Percentiles rank a stretch among this genome's conserved stretches.
These are phyloP conservation scores for Cygnus atratus DNA, from an alignment of 2,113 vertebrate genomes.

Conservation along the genomic window DNA sequence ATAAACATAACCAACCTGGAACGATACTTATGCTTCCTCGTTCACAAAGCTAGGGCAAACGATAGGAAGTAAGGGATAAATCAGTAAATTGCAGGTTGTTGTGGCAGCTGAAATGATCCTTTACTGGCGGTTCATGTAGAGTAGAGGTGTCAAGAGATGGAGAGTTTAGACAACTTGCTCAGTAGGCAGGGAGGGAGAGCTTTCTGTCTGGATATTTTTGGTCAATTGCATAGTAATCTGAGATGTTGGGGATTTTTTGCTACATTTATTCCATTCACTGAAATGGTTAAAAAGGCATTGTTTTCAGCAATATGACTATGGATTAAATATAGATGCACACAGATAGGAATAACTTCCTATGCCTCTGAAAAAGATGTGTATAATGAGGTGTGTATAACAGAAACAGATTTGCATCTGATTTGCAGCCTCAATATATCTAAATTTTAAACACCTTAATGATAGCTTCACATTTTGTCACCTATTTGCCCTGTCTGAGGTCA, in stretches of 20 bases:
- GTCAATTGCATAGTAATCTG: background rate
- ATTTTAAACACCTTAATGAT: background rate
- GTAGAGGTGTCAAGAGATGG: background rate
- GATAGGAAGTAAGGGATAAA: background rate
- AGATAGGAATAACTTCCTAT: background rate
- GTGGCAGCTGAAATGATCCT: background rate
- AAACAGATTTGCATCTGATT: constrained; percentile 16
- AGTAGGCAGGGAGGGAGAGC: background rate
- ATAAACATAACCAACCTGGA: background rate
- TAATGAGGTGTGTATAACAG: background rate
- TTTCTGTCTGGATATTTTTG: background rate
- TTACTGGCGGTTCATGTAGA: background rate
- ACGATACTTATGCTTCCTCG: background rate
- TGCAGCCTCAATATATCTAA: background rate
- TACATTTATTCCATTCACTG: background rate
- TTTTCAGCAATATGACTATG: constrained; percentile 16
- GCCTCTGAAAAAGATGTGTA: background rate
- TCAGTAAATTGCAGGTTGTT: background rate
- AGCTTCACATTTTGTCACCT: background rate
- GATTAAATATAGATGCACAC: constrained; percentile 16
- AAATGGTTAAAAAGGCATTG: background rate
- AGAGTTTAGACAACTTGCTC: background rate
- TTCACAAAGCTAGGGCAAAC: background rate
- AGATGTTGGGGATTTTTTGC: background rate
- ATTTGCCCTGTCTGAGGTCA: background rate